Evolutionary conservation across 1,140 invertebrate species (phyloP).

Genomic region (Helicoverpa zea): DNA sequence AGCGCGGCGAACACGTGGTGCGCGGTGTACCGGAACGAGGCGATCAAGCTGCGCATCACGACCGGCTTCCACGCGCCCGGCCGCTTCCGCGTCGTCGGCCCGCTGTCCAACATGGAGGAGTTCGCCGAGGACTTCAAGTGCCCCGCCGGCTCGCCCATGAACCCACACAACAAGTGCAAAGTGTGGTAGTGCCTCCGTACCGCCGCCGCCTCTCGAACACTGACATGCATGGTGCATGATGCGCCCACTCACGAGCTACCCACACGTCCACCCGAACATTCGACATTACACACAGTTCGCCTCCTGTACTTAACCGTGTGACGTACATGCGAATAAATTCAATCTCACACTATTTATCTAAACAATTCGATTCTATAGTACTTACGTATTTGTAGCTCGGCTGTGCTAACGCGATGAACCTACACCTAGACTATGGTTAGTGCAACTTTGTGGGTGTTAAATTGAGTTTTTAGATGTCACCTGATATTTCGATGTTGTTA

Average conservation of each 20-base stretch:
- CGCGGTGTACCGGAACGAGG: conserved; percentile 89
- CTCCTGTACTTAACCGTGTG: conserved; percentile 30
- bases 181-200: conserved; percentile 89
- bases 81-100: conserved; percentile 94
- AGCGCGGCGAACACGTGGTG: conserved; percentile 89
- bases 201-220: conserved; percentile 10
- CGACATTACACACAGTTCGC: not conserved
- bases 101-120: conserved; percentile 95
- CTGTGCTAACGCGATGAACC: conserved; percentile 18
- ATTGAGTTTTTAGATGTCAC: conserved; percentile 57
- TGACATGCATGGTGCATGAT: conserved; percentile 8
- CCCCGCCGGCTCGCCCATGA: conserved; percentile 93
- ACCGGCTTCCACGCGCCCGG: conserved; percentile 93
- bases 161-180: conserved; percentile 95
- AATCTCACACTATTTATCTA: conserved; percentile 37
- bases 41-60: conserved; percentile 91
- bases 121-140: conserved; percentile 96
- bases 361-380: conserved; percentile 37
- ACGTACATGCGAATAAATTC: conserved; percentile 33
- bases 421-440: conserved; percentile 31
- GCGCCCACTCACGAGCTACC: conserved; percentile 41
- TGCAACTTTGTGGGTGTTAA: conserved; percentile 50
- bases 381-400: conserved; percentile 22
- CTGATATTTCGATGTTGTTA: conserved; percentile 60
- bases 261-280: not conserved